These are phyloP conservation scores for Hypomesus transpacificus DNA, from an alignment of 2,113 vertebrate genomes.

Conservation along the genomic window DNA sequence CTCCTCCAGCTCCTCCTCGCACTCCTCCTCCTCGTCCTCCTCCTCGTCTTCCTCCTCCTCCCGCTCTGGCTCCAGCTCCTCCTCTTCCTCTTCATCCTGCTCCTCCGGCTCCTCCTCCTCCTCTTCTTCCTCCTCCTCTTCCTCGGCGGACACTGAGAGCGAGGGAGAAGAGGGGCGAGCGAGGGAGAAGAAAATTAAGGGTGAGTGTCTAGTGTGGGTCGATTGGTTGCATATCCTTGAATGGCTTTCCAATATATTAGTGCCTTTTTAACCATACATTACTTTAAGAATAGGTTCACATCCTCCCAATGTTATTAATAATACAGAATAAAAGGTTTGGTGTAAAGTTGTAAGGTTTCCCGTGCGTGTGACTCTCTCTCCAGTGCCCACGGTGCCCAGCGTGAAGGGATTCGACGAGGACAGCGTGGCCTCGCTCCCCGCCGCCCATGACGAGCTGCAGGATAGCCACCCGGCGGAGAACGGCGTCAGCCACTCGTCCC, in stretches of 20 bases:
- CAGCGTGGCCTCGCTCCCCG: conserved; percentile 89
- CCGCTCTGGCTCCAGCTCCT: conserved; percentile 71
- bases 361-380: neutral
- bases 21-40: conserved; percentile 91
- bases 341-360: too few relatives aligned
- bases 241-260: neutral
- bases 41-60: conserved; percentile 91
- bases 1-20: conserved; percentile 83
- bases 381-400: conserved; percentile 69
- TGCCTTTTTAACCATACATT: too few relatives aligned
- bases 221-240: neutral
- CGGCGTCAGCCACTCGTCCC: conserved; percentile 78
- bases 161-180: conserved; percentile 76
- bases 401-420: conserved; percentile 95
- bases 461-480: conserved; percentile 89
- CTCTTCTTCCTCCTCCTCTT: conserved; percentile 89
- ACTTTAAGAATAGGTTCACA: neutral
- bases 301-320: neutral
- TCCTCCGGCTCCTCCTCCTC: conserved; percentile 85
- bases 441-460: conserved; percentile 88
- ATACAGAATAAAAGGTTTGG: too few relatives aligned
- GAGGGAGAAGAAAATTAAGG: conserved; percentile 77
- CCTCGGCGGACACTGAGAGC: conserved; percentile 90
- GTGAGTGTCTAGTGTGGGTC: conserved; percentile 41
- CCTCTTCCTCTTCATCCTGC: conserved; percentile 76